A percentile compares a stretch with the other conserved stretches of the same genome.
These are phyloP conservation scores for Arion vulgaris DNA, from an alignment of 1,140 invertebrate genomes.

Conservation along the genomic window DNA sequence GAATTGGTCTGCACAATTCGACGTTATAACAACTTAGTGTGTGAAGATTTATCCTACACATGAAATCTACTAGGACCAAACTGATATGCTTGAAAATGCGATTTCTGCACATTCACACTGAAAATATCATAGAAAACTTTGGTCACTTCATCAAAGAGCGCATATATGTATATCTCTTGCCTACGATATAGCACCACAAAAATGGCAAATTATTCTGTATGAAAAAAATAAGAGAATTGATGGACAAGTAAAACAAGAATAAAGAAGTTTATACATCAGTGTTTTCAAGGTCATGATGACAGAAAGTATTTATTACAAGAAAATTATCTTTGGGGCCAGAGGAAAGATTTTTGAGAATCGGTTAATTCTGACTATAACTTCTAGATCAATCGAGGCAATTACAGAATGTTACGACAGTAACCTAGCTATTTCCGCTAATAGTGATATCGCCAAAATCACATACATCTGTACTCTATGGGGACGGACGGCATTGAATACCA, in stretches of 20 bases:
- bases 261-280: neutral
- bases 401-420: slow-evolving; percentile 11
- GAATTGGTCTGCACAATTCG: too few relatives aligned
- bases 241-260: neutral
- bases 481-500: slow-evolving; percentile 27
- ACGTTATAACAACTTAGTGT: too few relatives aligned
- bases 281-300: neutral
- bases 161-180: slow-evolving; percentile 12
- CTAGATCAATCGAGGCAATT: slow-evolving; percentile 19
- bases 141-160: slow-evolving; percentile 12
- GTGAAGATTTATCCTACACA: neutral
- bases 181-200: neutral
- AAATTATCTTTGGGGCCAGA: neutral
- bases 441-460: slow-evolving; percentile 26
- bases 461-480: neutral
- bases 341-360: slow-evolving; percentile 16
- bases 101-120: slow-evolving; percentile 2
- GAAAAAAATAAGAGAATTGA: slow-evolving; percentile 1
- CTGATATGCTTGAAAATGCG: slow-evolving; percentile 11
- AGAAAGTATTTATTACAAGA: slow-evolving; percentile 21
- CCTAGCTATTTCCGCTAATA: slow-evolving; percentile 13
- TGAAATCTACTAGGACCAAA: neutral
- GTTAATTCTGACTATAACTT: neutral
- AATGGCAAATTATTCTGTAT: neutral
- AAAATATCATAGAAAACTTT: slow-evolving; percentile 20